Base-by-base conservation (phyloP, 2,797 vertebrate species). In the Pempheris klunzingeri region DNA sequence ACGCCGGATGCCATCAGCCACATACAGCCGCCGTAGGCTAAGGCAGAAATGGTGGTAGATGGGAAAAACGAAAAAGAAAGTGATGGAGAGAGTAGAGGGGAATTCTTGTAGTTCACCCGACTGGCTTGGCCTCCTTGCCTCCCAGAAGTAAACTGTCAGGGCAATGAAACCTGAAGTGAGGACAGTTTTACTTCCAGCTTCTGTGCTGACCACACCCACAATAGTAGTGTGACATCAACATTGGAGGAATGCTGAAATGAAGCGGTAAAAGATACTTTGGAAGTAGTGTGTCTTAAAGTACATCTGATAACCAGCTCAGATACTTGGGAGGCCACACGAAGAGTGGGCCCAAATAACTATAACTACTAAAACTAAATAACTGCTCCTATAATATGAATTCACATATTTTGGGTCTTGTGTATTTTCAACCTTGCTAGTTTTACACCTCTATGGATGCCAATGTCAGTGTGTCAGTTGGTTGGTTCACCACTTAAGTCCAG, bases 1-100 rank as follows among this genome's bases (percentile, higher is more conserved):
- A 77, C 89, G 63, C 90, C 46, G 89, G 88, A 93, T 90, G 90
- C 92, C 92, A 92, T 93, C 93, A 91, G 91, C 90, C 88, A 68
- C 85, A 80, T 79, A 82, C 87, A 90, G 85, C 79, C 82, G 88
- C 91, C 78, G 70, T 87, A 85, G 90, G 89, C 88, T 74, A 78
- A 62, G 60, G 79, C 38, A 47, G 78, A 57, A 71, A 78, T 58
- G 61, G 59, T 32, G 72, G 39, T 59, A 75, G 80, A 52, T 77
- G 61, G 60, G 38, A 71, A 59, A 44, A 57, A 41, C 18, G 6
- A 8, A 30, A 67, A 66, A 62, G 61, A 54, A 55, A 52, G 60
- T 58, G 66, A 71, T 24, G 53, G 55, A 82, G 63, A 69, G 53
- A 76, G 58, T 17, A 28, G 15, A 38, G 44, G 61, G 66, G 69